phyloP scores from a whole-genome alignment of 2,797 vertebrate species.

The Microcaecilia unicolor region DNA sequence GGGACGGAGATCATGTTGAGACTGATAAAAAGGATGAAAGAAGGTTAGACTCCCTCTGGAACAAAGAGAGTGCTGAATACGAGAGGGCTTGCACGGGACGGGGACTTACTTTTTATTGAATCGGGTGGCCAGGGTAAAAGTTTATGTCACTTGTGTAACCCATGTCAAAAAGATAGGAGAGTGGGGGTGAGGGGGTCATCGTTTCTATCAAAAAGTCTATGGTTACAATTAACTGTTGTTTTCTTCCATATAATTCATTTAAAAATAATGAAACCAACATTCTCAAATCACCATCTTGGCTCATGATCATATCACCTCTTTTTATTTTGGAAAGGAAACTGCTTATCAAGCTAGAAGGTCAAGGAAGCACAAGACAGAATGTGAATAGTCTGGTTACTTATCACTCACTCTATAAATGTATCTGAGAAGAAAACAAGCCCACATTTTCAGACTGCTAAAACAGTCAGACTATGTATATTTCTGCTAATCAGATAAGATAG shows the following conservation, averaged over 20 bases:
- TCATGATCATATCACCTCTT: constrained; percentile 12
- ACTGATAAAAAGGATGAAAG: constrained; percentile 27
- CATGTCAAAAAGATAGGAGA: constrained; percentile 62
- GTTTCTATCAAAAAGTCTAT: constrained; percentile 81
- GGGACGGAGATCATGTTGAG: too few relatives aligned
- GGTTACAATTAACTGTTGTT: constrained; percentile 87
- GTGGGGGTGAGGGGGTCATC: constrained; percentile 73
- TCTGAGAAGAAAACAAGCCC: neutral
- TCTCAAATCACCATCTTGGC: constrained; percentile 43
- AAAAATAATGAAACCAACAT: constrained; percentile 72
- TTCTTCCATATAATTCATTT: constrained; percentile 89
- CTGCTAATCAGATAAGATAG: too few relatives aligned
- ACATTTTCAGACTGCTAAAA: too few relatives aligned
- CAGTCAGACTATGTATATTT: too few relatives aligned
- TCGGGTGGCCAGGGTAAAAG: constrained; percentile 82
- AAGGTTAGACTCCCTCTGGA: constrained; percentile 38
- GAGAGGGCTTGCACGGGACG: constrained; percentile 52
- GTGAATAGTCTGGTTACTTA: neutral
- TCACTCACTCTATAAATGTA: too few relatives aligned
- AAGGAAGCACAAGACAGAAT: neutral
- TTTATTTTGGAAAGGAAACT: constrained; percentile 26
- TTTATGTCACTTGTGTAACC: constrained; percentile 69
- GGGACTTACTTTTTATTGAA: constrained; percentile 79
- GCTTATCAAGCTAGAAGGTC: neutral
- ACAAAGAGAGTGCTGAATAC: constrained; percentile 64